A percentile compares a stretch with the other conserved stretches of the same genome.
Conservation (phyloP, 1,140 invertebrate genomes). For the Macrostomum lignano region DNA sequence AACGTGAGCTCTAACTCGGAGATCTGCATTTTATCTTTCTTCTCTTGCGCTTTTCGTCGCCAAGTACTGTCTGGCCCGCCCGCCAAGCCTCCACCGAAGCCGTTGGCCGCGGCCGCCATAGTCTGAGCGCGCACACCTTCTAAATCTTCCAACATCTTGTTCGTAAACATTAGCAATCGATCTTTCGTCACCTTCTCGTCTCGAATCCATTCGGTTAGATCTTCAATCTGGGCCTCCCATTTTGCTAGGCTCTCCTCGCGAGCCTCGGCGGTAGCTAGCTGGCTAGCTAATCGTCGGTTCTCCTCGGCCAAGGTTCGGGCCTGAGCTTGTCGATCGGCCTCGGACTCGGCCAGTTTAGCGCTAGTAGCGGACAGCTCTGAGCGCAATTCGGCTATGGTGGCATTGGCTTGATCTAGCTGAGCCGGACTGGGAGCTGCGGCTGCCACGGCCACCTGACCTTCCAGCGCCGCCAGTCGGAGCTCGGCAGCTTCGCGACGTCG, state of each 20-base stretch:
- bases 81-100: not conserved
- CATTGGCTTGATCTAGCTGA: too few species aligned
- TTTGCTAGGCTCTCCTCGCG: not conserved
- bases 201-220: not conserved
- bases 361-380: too few species aligned
- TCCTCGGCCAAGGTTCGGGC: not conserved
- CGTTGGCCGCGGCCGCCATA: too few species aligned
- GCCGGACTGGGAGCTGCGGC: too few species aligned
- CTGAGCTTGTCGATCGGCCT: conserved; percentile 1
- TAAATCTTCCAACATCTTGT: too few species aligned
- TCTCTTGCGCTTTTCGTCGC: not conserved
- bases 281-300: not conserved
- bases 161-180: not conserved
- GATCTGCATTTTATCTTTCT: conserved; percentile 1
- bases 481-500: too few species aligned
- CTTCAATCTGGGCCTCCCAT: not conserved
- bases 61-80: not conserved
- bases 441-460: too few species aligned
- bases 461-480: too few species aligned
- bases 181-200: not conserved
- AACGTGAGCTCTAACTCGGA: not conserved
- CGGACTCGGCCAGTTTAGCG: not conserved
- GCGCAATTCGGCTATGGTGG: too few species aligned
- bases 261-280: not conserved
- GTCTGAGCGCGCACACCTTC: too few species aligned